Percentiles rank a stretch among this genome's conserved stretches.
phyloP scores from a whole-genome alignment of 2,113 vertebrate species.

The Balaeniceps rex region DNA sequence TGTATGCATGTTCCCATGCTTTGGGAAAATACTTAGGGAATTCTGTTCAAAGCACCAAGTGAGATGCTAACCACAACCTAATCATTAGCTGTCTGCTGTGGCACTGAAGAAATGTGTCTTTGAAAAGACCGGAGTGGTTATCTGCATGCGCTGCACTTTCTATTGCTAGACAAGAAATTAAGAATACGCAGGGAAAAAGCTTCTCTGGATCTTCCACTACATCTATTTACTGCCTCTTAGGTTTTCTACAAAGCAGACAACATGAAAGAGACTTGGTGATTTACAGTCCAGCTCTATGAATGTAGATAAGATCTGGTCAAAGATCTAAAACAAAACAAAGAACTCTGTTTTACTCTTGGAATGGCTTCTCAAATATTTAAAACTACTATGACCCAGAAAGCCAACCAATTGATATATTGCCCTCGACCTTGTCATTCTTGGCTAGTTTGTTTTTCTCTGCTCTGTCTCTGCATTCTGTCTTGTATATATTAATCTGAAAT shows the following conservation, averaged over 20 bases:
- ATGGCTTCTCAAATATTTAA: conserved; percentile 52
- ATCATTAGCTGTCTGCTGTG: neutral
- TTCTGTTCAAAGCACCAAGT: neutral
- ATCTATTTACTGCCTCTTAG: neutral
- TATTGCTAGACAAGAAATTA: neutral
- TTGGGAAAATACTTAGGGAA: neutral
- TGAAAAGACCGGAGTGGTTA: neutral
- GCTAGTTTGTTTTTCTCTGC: neutral
- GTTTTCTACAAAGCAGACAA: neutral
- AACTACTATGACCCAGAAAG: conserved; percentile 20
- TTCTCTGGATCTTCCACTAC: neutral
- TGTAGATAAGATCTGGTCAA: conserved; percentile 37
- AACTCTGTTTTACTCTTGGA: neutral
- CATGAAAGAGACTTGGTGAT: conserved; percentile 35
- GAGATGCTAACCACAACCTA: neutral
- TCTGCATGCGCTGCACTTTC: neutral
- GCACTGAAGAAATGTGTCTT: neutral
- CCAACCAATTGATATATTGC: neutral
- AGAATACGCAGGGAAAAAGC: neutral
- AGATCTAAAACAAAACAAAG: conserved; percentile 19
- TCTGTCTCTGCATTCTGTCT: neutral
- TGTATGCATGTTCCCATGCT: neutral
- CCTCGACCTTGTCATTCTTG: neutral
- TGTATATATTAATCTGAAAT: neutral
- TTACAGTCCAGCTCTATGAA: conserved; percentile 3